Conservation (phyloP, 2,113 vertebrate species). For the Clarias magur region DNA sequence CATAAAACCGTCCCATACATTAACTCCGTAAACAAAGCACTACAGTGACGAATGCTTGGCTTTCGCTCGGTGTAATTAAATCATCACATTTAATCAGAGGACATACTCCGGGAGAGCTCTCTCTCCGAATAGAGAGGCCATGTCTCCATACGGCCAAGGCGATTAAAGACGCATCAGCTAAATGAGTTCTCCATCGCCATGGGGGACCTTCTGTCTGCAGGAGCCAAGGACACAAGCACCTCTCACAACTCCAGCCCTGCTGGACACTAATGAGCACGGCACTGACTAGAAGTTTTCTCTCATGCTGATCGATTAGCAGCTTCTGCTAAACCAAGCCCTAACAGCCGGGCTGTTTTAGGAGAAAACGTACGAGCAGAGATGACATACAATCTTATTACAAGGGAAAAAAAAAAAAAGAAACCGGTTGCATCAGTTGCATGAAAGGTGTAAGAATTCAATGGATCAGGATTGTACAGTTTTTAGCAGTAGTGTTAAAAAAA, state of each 20-base stretch:
- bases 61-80: conserved; percentile 33
- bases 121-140: conserved; percentile 20
- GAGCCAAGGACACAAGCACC: conserved; percentile 51
- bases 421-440: not conserved
- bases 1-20: conserved; percentile 35
- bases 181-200: conserved; percentile 44
- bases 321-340: conserved; percentile 19
- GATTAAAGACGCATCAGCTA: conserved; percentile 54
- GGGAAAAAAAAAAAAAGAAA: not conserved
- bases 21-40: conserved; percentile 41
- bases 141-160: conserved; percentile 46
- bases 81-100: conserved; percentile 40
- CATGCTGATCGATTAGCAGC: conserved; percentile 38
- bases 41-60: conserved; percentile 28
- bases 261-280: conserved; percentile 47
- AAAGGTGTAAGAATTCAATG: not conserved
- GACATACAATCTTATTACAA: not conserved
- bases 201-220: conserved; percentile 47
- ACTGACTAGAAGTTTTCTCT: conserved; percentile 20
- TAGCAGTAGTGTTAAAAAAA: not conserved
- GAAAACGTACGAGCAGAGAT: not conserved
- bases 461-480: not conserved
- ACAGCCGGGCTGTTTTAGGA: not conserved
- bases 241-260: conserved; percentile 45
- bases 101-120: conserved; percentile 35